These are phyloP conservation scores for Antedon bifida DNA, from an alignment of 35 echinoderm and acorn worm genomes.

Conservation along the genomic window DNA sequence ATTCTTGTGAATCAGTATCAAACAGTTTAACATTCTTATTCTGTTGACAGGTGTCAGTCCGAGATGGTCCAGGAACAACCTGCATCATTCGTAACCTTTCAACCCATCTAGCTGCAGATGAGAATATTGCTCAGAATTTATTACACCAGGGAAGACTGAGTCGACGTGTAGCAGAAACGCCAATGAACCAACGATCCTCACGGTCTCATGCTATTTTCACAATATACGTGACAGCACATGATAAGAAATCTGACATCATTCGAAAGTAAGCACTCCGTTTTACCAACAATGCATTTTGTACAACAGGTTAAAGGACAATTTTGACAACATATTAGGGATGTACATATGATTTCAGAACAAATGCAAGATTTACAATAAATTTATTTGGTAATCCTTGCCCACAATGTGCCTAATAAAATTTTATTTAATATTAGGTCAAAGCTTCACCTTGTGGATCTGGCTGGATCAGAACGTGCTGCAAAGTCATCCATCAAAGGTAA, in stretches of 20 bases:
- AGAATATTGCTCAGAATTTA: conserved; percentile 31
- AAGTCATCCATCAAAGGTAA: conserved; percentile 29
- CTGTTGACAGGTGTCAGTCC: conserved; percentile 14
- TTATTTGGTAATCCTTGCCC: background rate
- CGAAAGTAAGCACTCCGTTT: conserved; percentile 26
- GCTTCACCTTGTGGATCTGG: conserved; percentile 39
- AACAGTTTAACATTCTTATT: too few species aligned
- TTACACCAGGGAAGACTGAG: conserved; percentile 29
- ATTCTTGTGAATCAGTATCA: too few species aligned
- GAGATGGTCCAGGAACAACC: conserved; percentile 26
- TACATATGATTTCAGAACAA: too few species aligned
- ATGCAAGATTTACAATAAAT: too few species aligned
- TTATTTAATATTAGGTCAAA: too few species aligned
- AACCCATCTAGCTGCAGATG: conserved; percentile 31
- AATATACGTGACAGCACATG: conserved; percentile 17
- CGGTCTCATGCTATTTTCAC: conserved; percentile 44
- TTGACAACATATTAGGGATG: too few species aligned
- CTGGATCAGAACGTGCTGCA: conserved; percentile 35
- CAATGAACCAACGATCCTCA: conserved; percentile 40
- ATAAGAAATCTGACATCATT: conserved; percentile 10
- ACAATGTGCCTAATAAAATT: too few species aligned
- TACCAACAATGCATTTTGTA: too few species aligned
- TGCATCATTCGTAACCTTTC: conserved; percentile 30
- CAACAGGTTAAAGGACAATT: too few species aligned
- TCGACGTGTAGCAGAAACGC: conserved; percentile 37